These are phyloP conservation scores for Drosophila neoperkinsi DNA, from an alignment of 2,888 invertebrate genomes.

Conservation along the genomic window DNA sequence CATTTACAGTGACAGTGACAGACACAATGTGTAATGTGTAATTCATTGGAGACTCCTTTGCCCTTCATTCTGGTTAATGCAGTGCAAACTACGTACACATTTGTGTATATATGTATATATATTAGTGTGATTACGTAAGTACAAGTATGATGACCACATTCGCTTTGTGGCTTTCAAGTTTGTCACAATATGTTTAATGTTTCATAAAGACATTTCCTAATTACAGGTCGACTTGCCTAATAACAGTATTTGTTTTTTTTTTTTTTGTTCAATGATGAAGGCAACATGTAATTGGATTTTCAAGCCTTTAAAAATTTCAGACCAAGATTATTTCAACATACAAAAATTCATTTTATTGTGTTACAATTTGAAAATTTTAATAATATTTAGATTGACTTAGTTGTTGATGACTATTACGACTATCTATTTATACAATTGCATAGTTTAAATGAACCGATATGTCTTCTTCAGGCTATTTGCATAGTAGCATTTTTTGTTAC, in stretches of 20 bases:
- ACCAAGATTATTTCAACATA: background rate
- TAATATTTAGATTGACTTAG: background rate
- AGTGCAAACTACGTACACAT: background rate
- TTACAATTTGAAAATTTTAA: background rate
- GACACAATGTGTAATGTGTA: slow-evolving; percentile 58
- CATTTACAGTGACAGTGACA: slow-evolving; percentile 42
- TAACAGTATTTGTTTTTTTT: no score
- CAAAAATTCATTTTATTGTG: background rate
- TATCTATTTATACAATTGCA: background rate
- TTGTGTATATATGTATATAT: background rate
- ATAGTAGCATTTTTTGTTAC: background rate
- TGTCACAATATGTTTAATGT: background rate
- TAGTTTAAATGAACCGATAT: background rate
- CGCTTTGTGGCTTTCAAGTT: slow-evolving; percentile 23
- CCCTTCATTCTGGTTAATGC: slow-evolving; percentile 9
- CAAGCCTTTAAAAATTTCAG: background rate
- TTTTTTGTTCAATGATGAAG: background rate
- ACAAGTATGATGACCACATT: slow-evolving; percentile 63
- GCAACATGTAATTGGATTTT: background rate
- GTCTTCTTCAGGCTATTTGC: slow-evolving; percentile 2
- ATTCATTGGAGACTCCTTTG: slow-evolving; percentile 67
- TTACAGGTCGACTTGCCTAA: background rate
- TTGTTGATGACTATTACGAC: background rate
- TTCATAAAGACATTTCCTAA: background rate
- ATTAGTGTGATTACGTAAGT: slow-evolving; percentile 57